These are phyloP conservation scores for Tenthredo scrophulariae DNA, from an alignment of 2,888 invertebrate species.

Conservation along the genomic window DNA sequence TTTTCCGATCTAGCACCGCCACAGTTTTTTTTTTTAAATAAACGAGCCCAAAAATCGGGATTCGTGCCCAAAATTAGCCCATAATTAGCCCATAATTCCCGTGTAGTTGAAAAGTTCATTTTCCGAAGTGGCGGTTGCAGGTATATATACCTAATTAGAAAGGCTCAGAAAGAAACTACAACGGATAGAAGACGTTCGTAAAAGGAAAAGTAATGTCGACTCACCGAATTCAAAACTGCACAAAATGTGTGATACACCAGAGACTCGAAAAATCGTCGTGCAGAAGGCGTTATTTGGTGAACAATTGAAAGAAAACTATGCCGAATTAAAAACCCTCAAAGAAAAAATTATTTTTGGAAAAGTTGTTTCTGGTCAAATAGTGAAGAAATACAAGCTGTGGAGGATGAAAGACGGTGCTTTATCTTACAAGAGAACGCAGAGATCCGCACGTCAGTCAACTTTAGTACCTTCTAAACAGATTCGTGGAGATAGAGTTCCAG, in stretches of 20 bases:
- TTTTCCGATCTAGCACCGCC: too few species aligned
- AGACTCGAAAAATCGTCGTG: neutral
- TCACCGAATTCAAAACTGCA: neutral
- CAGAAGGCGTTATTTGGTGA: constrained; percentile 54
- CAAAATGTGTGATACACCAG: neutral
- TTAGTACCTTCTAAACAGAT: constrained; percentile 14
- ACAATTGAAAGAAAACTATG: constrained; percentile 55
- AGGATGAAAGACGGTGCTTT: constrained; percentile 52
- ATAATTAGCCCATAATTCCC: too few species aligned
- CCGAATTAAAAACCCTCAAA: constrained; percentile 49
- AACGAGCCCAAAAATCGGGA: too few species aligned
- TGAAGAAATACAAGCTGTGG: constrained; percentile 54
- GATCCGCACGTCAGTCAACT: constrained; percentile 39
- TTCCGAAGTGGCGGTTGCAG: too few species aligned
- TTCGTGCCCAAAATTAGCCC: too few species aligned
- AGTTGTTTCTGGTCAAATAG: constrained; percentile 52
- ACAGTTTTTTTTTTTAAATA: too few species aligned
- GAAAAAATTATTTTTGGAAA: constrained; percentile 54
- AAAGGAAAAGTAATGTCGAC: neutral
- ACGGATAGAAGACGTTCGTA: neutral
- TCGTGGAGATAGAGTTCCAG: constrained; percentile 8
- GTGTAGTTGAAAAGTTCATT: too few species aligned
- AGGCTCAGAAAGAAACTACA: neutral
- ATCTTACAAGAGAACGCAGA: constrained; percentile 58
- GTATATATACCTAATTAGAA: too few species aligned